Conservation (phyloP, 35 echinoderm and acorn worm species). For the Stichopus chloronotus region DNA sequence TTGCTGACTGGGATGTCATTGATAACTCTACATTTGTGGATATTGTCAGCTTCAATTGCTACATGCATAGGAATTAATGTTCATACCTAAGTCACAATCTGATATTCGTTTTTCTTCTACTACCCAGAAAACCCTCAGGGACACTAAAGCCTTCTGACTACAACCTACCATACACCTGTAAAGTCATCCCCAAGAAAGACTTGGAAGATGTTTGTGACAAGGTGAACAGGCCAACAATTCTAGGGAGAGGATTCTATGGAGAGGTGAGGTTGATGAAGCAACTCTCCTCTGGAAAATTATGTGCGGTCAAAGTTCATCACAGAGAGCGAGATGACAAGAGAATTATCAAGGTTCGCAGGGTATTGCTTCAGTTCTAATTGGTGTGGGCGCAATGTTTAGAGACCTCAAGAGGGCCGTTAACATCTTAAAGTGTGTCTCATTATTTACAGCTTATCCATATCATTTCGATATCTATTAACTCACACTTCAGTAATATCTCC, state of each 20-base stretch:
- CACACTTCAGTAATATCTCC: too few relatives aligned
- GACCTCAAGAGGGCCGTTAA: not conserved
- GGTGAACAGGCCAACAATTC: not conserved
- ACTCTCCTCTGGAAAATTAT: not conserved
- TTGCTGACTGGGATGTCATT: too few relatives aligned
- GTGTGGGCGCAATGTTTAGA: too few relatives aligned
- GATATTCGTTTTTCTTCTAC: not conserved
- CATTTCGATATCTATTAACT: too few relatives aligned
- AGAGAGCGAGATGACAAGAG: not conserved
- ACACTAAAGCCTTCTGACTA: not conserved
- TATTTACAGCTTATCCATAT: too few relatives aligned
- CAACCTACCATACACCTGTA: not conserved
- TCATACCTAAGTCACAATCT: not conserved
- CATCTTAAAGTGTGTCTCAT: too few relatives aligned
- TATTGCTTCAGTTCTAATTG: too few relatives aligned
- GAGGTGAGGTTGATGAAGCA: constrained; percentile 30
- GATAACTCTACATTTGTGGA: too few relatives aligned
- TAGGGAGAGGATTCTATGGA: constrained; percentile 9
- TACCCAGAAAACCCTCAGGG: not conserved
- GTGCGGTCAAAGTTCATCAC: constrained; percentile 35
- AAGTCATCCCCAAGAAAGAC: not conserved
- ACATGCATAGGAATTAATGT: not conserved
- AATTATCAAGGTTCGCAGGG: not conserved
- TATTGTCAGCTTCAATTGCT: too few relatives aligned
- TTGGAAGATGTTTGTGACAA: not conserved